Evolutionary conservation across 2,888 invertebrate genomes (phyloP), one percentile per base, ranked within the genome.

Genomic region (Plebejus argus): DNA sequence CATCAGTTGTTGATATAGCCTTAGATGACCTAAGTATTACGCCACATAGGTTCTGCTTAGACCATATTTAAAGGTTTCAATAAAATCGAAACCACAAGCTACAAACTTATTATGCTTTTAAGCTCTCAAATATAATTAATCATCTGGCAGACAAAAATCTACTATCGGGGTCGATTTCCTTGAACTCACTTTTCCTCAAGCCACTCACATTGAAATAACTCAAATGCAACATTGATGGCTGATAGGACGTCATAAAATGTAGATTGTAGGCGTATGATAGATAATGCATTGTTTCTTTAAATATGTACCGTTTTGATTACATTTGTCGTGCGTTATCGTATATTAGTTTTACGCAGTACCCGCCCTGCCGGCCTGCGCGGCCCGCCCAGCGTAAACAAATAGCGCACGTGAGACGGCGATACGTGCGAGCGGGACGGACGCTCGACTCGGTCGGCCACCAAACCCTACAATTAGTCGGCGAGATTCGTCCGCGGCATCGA

Each of bases 401-500:
- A 85, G 49, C 20, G 20, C 74, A 82, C 79, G 82, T 79, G 79
- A 80, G 83, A 84, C 85, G 84, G 86, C 56, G 6, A 85, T 85
- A 83, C 85, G 86, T 72, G 78, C 77, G 82, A 82, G 79, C n/a
- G 90, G 88, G 90, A 89, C 85, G 84, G 81, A 83, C 70, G 82
- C 83, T 86, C 85, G 84, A 84, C 85, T 83, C 82, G 84, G 86
- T 83, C 85, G 84, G 84, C 87, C 88, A 86, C 84, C 87, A 85
- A 89, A 93, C 91, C 93, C 94, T 91, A 87, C 94, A 94, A 94
- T 94, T 94, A 94, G 93, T 93, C 90, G 90, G 88, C 91, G 90
- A 93, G 93, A 92, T 94, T 91, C 93, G 91, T 90, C 89, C 93
- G 93, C 87, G 90, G 92, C 92, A 93, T 93, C 93, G 91, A 92